Evolutionary conservation across 2,888 invertebrate species (phyloP).

Genomic region (Tenthredo mesomela): DNA sequence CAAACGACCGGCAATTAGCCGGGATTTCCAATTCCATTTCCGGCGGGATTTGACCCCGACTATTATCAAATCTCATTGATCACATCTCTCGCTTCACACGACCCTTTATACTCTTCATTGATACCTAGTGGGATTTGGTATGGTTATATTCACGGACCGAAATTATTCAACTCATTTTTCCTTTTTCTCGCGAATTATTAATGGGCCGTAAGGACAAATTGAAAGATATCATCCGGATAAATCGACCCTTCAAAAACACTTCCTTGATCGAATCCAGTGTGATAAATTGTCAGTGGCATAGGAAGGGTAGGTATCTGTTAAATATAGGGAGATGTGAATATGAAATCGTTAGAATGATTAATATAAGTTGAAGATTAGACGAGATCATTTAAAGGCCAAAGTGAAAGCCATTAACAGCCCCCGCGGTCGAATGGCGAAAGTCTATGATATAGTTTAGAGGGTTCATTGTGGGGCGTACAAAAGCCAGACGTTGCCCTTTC

Average conservation of each 20-base stretch:
- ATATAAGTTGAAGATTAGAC: neutral
- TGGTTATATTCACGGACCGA: neutral
- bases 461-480: neutral
- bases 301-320: neutral
- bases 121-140: neutral
- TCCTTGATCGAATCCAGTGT: neutral
- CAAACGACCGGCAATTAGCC: conserved; percentile 39
- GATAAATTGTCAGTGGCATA: neutral
- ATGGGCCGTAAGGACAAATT: neutral
- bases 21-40: conserved; percentile 42
- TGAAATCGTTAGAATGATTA: neutral
- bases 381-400: neutral
- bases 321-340: neutral
- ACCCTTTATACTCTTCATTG: neutral
- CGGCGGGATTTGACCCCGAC: conserved; percentile 25
- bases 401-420: neutral
- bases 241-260: neutral
- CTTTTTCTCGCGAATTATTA: neutral
- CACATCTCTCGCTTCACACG: neutral
- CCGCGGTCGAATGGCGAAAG: neutral
- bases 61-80: conserved; percentile 32
- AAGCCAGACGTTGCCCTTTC: conserved; percentile 1
- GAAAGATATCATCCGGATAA: neutral
- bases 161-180: neutral
- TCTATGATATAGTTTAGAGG: neutral